Percentiles rank a stretch among this genome's conserved stretches.
Conservation (phyloP, 2,888 invertebrate species). For the Perdita meconis region DNA sequence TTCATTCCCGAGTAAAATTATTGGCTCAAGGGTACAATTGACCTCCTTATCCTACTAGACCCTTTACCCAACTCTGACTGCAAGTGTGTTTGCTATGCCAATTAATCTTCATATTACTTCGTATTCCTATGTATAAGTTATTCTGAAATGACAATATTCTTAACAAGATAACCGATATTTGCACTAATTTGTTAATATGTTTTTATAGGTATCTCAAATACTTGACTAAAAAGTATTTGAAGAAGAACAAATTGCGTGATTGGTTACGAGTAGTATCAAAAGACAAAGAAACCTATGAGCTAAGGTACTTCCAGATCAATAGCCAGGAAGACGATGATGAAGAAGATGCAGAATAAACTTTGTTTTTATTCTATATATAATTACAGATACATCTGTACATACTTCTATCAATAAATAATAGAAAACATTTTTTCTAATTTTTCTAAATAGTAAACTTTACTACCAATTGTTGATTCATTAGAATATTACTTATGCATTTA, state of each 20-base stretch:
- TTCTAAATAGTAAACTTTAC: neutral
- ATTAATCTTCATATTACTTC: too few species aligned
- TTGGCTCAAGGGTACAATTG: too few species aligned
- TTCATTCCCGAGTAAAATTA: too few species aligned
- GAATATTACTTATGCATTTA: too few species aligned
- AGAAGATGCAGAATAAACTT: slow-evolving; percentile 93
- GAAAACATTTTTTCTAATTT: slow-evolving; percentile 15
- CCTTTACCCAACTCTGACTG: too few species aligned
- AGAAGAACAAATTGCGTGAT: slow-evolving; percentile 99
- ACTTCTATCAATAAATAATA: slow-evolving; percentile 68
- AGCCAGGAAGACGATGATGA: slow-evolving; percentile 91
- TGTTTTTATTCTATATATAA: slow-evolving; percentile 68
- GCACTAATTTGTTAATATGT: slow-evolving; percentile 73
- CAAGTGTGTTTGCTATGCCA: too few species aligned
- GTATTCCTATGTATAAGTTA: neutral
- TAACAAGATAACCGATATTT: slow-evolving; percentile 73
- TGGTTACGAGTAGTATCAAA: slow-evolving; percentile 99
- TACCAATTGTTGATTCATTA: neutral
- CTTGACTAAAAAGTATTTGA: slow-evolving; percentile 99
- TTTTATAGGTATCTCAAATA: slow-evolving; percentile 96
- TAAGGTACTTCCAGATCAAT: slow-evolving; percentile 99
- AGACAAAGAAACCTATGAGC: slow-evolving; percentile 97
- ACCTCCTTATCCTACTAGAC: too few species aligned
- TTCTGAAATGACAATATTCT: slow-evolving; percentile 1
- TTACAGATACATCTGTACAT: slow-evolving; percentile 74